Conservation (phyloP, 2,113 vertebrate species). For the Aramus guarauna region DNA sequence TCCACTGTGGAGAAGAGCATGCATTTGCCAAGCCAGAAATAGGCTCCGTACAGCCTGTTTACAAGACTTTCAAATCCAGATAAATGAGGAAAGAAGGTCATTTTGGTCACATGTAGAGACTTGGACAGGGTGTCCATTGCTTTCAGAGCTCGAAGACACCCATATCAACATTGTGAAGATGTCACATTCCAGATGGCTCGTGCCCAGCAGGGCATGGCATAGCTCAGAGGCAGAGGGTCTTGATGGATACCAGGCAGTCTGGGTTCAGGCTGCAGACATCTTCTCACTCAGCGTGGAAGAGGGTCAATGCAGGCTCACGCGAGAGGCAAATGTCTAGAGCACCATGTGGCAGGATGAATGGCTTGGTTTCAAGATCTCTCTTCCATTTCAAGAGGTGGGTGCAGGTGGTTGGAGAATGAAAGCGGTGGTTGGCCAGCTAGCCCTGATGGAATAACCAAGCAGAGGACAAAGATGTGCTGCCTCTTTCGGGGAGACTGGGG, state of each 20-base stretch:
- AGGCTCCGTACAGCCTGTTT: background rate
- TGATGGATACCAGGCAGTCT: background rate
- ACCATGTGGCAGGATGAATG: fast-evolving
- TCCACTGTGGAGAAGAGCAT: background rate
- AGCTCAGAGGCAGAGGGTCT: background rate
- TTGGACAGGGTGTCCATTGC: background rate
- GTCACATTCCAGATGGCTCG: background rate
- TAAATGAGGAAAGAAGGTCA: background rate
- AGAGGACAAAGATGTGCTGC: background rate
- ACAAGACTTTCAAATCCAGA: background rate
- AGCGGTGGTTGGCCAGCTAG: background rate
- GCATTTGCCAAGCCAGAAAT: constrained; percentile 48
- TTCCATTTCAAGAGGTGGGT: background rate
- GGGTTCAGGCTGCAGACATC: background rate
- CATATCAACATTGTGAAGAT: background rate
- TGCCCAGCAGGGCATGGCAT: background rate
- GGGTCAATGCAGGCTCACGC: background rate
- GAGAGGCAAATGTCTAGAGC: fast-evolving
- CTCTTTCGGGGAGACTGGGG: background rate
- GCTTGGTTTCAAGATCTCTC: background rate
- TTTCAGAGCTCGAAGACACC: background rate
- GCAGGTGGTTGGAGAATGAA: background rate
- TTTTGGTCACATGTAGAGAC: constrained; percentile 15
- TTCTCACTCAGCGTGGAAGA: background rate
- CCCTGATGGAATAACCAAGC: too few species aligned